Conservation (phyloP, 2,888 invertebrate species). For the Yponomeuta evonymella region DNA sequence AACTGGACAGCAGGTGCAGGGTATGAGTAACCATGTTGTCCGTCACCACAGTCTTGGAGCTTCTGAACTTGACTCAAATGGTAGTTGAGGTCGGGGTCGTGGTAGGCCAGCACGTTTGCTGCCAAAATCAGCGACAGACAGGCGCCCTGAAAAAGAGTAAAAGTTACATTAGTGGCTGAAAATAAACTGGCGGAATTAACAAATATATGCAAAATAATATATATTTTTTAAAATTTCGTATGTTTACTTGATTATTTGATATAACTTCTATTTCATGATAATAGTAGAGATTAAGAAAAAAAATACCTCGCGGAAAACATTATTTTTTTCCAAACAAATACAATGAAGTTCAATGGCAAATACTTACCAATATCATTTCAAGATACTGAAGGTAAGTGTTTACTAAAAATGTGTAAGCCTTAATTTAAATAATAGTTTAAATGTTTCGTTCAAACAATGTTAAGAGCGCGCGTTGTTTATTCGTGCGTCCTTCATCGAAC, state of each 20-base stretch:
- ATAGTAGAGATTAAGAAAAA: too few species aligned
- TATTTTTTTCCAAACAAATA: not conserved
- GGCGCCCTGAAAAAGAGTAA: constrained; percentile 45
- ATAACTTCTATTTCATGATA: not conserved
- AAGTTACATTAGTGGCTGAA: not conserved
- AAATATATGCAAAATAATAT: too few species aligned
- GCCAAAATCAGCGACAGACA: constrained; percentile 37
- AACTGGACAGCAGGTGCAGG: constrained; percentile 72
- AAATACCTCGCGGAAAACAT: too few species aligned
- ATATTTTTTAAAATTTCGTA: too few species aligned
- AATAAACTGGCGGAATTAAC: too few species aligned
- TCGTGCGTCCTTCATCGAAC: not conserved
- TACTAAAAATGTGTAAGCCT: constrained; percentile 23
- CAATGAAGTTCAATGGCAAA: not conserved
- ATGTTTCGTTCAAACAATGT: not conserved
- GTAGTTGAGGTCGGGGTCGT: constrained; percentile 68
- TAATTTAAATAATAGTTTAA: not conserved
- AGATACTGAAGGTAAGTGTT: not conserved
- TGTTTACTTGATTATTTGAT: not conserved
- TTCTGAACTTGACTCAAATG: constrained; percentile 61
- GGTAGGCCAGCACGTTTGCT: constrained; percentile 51
- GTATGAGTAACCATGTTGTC: constrained; percentile 70
- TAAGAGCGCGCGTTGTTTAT: not conserved
- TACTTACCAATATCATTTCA: constrained; percentile 55
- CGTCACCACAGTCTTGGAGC: constrained; percentile 36